A percentile compares a stretch with the other conserved stretches of the same genome.
Evolutionary conservation across 2,888 invertebrate genomes (phyloP).

Genomic region (Allolobophora icterica): DNA sequence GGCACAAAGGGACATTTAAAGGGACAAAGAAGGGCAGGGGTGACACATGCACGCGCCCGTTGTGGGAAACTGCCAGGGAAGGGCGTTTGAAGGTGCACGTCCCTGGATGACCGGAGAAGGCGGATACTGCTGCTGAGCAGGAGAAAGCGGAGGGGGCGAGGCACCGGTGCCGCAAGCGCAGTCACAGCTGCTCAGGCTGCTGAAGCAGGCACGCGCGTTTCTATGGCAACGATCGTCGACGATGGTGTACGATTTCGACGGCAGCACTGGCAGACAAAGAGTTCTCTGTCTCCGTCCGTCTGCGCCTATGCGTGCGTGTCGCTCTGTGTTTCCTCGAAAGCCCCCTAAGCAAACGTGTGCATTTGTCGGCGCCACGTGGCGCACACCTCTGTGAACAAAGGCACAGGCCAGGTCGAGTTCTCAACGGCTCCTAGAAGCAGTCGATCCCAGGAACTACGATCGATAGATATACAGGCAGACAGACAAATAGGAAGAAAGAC

Average conservation of each 20-base stretch:
- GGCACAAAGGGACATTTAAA: background rate
- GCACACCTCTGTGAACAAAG: conserved; percentile 6
- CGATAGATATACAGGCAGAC: background rate
- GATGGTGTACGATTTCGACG: conserved; percentile 3
- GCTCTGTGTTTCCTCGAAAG: background rate
- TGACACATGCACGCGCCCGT: background rate
- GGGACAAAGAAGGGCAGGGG: background rate
- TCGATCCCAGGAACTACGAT: background rate
- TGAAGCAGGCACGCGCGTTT: background rate
- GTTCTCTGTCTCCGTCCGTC: background rate
- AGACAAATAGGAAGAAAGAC: background rate
- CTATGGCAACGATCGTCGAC: conserved; percentile 4
- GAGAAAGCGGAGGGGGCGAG: background rate
- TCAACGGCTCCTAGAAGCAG: background rate
- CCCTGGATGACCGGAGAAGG: background rate
- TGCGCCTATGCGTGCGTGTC: background rate
- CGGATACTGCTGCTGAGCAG: background rate
- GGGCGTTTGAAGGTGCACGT: background rate
- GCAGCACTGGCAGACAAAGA: background rate
- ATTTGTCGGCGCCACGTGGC: conserved; percentile 6
- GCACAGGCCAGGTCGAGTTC: background rate
- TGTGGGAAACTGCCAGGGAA: background rate
- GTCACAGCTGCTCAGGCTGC: background rate
- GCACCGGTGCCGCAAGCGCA: conserved; percentile 6
- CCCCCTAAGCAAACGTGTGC: background rate